A percentile compares a stretch with the other conserved stretches of the same genome.
These are phyloP conservation scores for Phycodurus eques DNA, from an alignment of 2,113 vertebrate species.

Conservation along the genomic window DNA sequence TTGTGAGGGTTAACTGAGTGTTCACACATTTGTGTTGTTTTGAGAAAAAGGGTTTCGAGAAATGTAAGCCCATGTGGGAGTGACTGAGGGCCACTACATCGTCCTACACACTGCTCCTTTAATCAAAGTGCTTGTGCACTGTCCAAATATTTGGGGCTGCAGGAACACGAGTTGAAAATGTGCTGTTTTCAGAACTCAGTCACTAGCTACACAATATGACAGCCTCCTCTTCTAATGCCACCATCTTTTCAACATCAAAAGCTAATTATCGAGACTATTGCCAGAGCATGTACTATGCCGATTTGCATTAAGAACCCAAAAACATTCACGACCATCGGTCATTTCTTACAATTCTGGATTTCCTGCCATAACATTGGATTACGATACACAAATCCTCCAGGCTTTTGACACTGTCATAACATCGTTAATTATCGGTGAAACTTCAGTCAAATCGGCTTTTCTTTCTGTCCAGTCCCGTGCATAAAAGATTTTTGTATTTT, in stretches of 20 bases:
- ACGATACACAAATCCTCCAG: conserved; percentile 15
- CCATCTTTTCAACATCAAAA: not conserved
- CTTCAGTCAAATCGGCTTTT: conserved; percentile 1
- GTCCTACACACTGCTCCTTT: conserved; percentile 5
- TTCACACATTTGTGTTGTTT: not conserved
- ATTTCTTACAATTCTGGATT: conserved; percentile 54
- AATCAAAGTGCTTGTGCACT: conserved; percentile 51
- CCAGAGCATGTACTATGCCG: not conserved
- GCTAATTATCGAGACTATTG: not conserved
- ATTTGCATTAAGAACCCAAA: conserved; percentile 19
- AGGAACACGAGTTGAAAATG: conserved; percentile 25
- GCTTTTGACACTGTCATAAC: conserved; percentile 17
- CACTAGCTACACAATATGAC: not conserved
- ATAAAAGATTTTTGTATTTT: conserved; percentile 12
- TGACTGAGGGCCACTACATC: not conserved
- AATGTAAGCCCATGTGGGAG: not conserved
- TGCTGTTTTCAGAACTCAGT: conserved; percentile 23
- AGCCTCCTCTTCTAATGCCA: not conserved
- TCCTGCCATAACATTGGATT: not conserved
- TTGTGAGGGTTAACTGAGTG: not conserved
- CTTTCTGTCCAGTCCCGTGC: conserved; percentile 6
- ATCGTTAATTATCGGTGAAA: conserved; percentile 26
- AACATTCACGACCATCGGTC: conserved; percentile 38
- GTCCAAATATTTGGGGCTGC: not conserved
- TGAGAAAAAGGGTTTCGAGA: not conserved